Conservation (phyloP, 2,797 vertebrate species). For the Psittacula derbiana region DNA sequence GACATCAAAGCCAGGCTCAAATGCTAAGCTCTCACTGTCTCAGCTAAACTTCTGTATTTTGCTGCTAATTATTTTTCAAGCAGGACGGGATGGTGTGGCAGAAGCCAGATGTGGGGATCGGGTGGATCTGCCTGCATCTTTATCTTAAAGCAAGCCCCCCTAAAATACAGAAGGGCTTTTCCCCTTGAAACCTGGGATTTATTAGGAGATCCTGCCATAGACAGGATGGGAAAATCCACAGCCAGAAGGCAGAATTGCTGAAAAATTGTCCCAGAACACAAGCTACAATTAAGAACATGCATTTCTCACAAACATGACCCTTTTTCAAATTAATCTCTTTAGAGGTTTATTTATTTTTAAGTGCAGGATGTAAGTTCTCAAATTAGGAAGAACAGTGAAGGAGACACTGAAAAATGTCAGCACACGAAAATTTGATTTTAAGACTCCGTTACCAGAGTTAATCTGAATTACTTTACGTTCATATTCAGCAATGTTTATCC, state of each 20-base stretch:
- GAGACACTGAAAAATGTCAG: background rate
- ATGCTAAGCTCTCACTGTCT: background rate
- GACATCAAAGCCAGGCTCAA: background rate
- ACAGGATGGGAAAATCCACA: background rate
- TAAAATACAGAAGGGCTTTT: background rate
- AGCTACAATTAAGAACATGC: background rate
- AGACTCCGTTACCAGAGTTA: background rate
- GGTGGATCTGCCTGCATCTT: background rate
- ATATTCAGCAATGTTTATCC: background rate
- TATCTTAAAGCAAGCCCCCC: background rate
- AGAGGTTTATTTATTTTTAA: background rate
- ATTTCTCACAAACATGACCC: background rate
- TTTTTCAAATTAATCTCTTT: background rate
- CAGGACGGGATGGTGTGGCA: background rate
- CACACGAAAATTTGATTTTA: background rate
- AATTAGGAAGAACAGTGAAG: background rate
- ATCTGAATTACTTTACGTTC: background rate
- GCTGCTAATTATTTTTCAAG: background rate
- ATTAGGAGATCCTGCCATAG: background rate
- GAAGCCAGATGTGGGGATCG: accelerated
- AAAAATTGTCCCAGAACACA: background rate
- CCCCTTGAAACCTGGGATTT: background rate
- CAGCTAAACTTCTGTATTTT: background rate
- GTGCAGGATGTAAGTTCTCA: background rate
- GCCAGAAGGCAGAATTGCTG: background rate